Evolutionary conservation across 2,113 vertebrate genomes (phyloP).

Genomic region (Charina bottae): DNA sequence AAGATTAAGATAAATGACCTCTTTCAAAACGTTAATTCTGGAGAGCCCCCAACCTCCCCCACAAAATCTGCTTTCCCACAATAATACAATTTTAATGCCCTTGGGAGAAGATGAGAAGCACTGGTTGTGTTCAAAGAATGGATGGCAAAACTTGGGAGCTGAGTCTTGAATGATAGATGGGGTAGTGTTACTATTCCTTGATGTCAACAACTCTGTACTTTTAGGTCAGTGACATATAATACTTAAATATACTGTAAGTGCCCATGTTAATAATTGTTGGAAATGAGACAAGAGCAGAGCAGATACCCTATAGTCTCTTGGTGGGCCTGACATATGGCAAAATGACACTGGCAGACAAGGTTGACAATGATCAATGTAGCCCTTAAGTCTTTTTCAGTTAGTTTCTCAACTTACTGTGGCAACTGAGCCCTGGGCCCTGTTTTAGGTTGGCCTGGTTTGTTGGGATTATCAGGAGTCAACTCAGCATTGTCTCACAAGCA

Average conservation of each 20-base stretch:
- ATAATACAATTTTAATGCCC: not conserved
- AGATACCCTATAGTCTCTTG: not conserved
- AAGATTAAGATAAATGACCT: constrained; percentile 1
- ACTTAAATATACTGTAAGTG: not conserved
- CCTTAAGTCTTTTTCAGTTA: not conserved
- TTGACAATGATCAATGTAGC: not conserved
- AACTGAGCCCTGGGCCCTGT: not conserved
- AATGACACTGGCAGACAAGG: not conserved
- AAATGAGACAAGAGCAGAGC: not conserved
- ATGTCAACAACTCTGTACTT: not conserved
- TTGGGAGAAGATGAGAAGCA: not conserved
- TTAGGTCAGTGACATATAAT: not conserved
- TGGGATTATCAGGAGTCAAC: too few relatives aligned
- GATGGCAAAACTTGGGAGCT: not conserved
- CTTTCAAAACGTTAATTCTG: not conserved
- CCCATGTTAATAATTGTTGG: not conserved
- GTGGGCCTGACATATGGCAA: not conserved
- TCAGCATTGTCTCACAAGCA: too few relatives aligned
- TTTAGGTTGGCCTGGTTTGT: not conserved
- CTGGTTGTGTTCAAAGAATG: not conserved
- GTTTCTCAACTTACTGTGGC: not conserved
- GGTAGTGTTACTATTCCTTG: not conserved
- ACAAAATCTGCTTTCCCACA: not conserved
- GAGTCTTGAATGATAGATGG: not conserved
- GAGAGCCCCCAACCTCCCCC: not conserved